Evolutionary conservation across 2,113 vertebrate species (phyloP).

Genomic region (Rhinolophus ferrumequinum): DNA sequence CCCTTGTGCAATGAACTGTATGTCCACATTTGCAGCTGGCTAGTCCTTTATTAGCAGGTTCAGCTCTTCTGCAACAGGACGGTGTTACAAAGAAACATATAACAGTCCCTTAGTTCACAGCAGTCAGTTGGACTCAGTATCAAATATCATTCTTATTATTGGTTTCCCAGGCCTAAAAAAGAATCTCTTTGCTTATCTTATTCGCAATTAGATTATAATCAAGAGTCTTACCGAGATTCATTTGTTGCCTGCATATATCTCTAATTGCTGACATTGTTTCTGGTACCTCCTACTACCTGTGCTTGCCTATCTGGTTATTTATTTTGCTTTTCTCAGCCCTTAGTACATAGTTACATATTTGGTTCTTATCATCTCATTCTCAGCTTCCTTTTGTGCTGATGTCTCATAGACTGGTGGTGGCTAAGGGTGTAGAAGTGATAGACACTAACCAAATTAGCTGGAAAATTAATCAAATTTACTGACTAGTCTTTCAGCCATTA

Average conservation of each 20-base stretch:
- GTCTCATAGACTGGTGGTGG: background rate
- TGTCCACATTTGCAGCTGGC: background rate
- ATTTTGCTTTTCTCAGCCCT: background rate
- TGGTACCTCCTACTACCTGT: background rate
- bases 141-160: background rate
- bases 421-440: background rate
- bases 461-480: background rate
- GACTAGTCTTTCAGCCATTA: background rate
- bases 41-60: background rate
- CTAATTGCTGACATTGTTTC: background rate
- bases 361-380: background rate
- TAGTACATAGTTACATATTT: background rate
- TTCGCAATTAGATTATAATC: background rate
- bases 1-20: background rate
- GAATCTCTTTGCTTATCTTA: background rate
- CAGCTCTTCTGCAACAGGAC: background rate
- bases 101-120: background rate
- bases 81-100: background rate
- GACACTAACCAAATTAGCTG: background rate
- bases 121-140: background rate
- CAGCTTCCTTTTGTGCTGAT: background rate
- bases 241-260: background rate
- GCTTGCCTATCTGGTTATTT: background rate
- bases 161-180: background rate
- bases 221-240: background rate